phyloP scores from a whole-genome alignment of 2,797 vertebrate genomes.

The Euphonia xanthogaster region DNA sequence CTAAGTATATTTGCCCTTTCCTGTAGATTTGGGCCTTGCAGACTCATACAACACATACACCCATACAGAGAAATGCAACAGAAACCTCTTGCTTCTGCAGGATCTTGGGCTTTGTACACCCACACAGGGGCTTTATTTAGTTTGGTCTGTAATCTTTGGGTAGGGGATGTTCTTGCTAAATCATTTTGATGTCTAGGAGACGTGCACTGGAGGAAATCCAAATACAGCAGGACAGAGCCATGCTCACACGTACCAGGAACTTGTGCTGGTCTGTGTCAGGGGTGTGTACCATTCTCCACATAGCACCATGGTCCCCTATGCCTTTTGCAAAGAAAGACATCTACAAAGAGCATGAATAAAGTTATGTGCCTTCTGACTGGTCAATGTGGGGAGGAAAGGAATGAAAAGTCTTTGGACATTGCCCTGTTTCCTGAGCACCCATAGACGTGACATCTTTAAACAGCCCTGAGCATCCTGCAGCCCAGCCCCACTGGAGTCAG shows the following conservation, averaged over 20 bases:
- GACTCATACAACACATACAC: not conserved
- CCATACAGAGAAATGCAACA: not conserved
- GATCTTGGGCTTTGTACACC: not conserved
- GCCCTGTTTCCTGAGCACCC: not conserved
- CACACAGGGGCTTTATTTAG: constrained; percentile 16
- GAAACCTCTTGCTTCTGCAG: not conserved
- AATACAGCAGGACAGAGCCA: not conserved
- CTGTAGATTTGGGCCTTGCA: not conserved
- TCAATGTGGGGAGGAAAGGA: not conserved
- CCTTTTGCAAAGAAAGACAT: not conserved
- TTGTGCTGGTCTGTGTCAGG: not conserved
- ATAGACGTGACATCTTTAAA: not conserved
- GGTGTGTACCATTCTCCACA: not conserved
- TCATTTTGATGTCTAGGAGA: not conserved
- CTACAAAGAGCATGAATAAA: not conserved
- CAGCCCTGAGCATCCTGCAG: not conserved
- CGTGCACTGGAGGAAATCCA: not conserved
- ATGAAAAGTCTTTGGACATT: not conserved
- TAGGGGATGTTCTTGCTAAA: constrained; percentile 3
- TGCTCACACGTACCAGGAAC: not conserved
- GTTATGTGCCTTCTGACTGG: not conserved
- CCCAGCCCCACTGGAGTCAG: not conserved
- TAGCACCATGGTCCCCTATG: not conserved
- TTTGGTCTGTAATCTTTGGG: constrained; percentile 4
- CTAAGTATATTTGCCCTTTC: not conserved